phyloP scores from a whole-genome alignment of 2,113 vertebrate genomes.

The Sturnira hondurensis region DNA sequence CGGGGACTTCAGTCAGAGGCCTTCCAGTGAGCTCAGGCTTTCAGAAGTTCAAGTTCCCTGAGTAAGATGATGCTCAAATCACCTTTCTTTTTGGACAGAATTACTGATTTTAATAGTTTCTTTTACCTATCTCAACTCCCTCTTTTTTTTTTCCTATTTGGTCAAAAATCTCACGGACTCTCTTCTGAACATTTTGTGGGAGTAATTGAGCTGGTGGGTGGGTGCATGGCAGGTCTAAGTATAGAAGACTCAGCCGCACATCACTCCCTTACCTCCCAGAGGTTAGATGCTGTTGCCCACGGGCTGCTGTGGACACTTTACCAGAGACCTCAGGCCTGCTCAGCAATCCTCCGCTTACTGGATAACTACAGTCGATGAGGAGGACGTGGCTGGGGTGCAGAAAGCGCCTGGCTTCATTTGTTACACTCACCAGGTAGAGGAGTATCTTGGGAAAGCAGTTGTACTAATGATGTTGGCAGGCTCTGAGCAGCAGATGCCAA shows the following conservation, averaged over 20 bases:
- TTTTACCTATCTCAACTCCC: background rate
- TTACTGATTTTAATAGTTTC: slow-evolving; percentile 64
- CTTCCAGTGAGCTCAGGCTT: background rate
- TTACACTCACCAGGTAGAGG: background rate
- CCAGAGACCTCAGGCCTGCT: background rate
- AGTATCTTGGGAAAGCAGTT: background rate
- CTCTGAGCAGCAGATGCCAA: background rate
- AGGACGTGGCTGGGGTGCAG: background rate
- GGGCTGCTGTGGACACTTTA: background rate
- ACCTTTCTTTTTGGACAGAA: slow-evolving; percentile 27
- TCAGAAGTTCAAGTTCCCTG: background rate
- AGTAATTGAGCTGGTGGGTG: fast-evolving
- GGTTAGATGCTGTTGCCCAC: background rate
- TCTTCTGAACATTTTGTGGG: background rate
- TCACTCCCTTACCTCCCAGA: background rate
- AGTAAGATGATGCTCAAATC: background rate
- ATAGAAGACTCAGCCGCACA: background rate
- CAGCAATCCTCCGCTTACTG: background rate
- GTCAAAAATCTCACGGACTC: slow-evolving; percentile 43
- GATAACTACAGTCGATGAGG: background rate
- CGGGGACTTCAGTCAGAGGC: slow-evolving; percentile 29
- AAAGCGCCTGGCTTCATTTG: background rate
- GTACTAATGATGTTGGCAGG: fast-evolving
- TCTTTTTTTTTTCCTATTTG: background rate
- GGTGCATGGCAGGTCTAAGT: background rate